These are phyloP conservation scores for Scophthalmus maximus DNA, from an alignment of 2,113 vertebrate species.

Conservation along the genomic window DNA sequence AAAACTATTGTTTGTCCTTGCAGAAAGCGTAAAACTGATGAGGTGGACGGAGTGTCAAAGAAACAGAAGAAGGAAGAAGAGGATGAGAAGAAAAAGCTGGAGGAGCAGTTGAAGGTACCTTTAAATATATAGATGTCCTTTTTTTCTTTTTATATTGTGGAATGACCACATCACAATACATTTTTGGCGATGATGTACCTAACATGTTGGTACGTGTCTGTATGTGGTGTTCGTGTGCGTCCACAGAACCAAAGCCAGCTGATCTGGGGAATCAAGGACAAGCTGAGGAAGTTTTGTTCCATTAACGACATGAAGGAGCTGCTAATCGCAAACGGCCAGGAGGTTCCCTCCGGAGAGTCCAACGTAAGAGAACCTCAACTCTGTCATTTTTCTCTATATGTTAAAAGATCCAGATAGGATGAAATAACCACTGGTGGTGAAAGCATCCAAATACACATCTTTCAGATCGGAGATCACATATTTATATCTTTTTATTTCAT, in stretches of 20 bases:
- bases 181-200: background rate
- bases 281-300: slow-evolving; percentile 92
- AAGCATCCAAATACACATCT: background rate
- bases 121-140: background rate
- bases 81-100: slow-evolving; percentile 86
- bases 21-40: slow-evolving; percentile 92
- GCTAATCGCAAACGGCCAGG: slow-evolving; percentile 94
- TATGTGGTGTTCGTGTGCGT: slow-evolving; percentile 1
- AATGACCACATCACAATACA: background rate
- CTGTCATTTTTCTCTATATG: background rate
- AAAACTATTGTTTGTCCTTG: background rate
- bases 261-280: slow-evolving; percentile 96
- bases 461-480: background rate
- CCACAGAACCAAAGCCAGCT: slow-evolving; percentile 91
- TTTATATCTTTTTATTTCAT: too few relatives aligned
- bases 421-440: background rate
- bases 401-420: background rate
- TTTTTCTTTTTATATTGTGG: background rate
- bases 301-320: slow-evolving; percentile 95
- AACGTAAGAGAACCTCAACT: slow-evolving; percentile 83
- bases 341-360: slow-evolving; percentile 94
- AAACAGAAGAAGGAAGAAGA: slow-evolving; percentile 92
- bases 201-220: background rate
- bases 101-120: slow-evolving; percentile 80
- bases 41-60: slow-evolving; percentile 84